Evolutionary conservation across 2,888 invertebrate genomes (phyloP).

Genomic region (Seira musarum): DNA sequence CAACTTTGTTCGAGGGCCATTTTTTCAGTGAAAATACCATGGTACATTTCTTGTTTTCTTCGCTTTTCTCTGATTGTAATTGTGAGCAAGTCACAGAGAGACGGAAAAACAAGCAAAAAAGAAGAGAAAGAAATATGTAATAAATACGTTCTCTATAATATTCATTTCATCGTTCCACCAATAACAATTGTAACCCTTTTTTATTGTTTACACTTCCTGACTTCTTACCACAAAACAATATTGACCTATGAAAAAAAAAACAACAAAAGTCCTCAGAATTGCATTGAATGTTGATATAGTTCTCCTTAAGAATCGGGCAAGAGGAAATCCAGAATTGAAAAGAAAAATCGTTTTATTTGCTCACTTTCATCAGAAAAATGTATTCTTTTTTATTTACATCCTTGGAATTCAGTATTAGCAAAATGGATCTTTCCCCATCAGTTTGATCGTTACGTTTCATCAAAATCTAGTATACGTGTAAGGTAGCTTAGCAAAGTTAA

Average conservation of each 20-base stretch:
- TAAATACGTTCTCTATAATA: conserved; percentile 37
- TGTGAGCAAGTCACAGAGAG: not conserved
- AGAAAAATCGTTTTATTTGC: conserved; percentile 27
- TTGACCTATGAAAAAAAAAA: conserved; percentile 32
- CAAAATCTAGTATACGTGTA: no score
- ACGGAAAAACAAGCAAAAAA: not conserved
- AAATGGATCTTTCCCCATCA: no score
- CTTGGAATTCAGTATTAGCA: not conserved
- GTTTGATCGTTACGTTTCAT: no score
- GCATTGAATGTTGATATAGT: conserved; percentile 14
- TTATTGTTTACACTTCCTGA: conserved; percentile 43
- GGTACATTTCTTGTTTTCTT: no score
- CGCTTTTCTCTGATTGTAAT: no score
- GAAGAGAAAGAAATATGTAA: conserved; percentile 21
- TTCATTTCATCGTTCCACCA: conserved; percentile 23
- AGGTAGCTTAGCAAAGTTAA: no score
- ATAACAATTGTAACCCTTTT: conserved; percentile 12
- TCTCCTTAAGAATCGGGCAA: not conserved
- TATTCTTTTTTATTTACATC: conserved; percentile 20
- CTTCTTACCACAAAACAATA: conserved; percentile 34
- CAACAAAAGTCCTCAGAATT: conserved; percentile 20
- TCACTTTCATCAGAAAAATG: conserved; percentile 9
- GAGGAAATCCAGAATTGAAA: not conserved
- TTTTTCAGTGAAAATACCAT: no score
- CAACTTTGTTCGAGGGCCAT: conserved; percentile 10